Base-by-base conservation (phyloP, 2,113 vertebrate species). In the Oenanthe melanoleuca region DNA sequence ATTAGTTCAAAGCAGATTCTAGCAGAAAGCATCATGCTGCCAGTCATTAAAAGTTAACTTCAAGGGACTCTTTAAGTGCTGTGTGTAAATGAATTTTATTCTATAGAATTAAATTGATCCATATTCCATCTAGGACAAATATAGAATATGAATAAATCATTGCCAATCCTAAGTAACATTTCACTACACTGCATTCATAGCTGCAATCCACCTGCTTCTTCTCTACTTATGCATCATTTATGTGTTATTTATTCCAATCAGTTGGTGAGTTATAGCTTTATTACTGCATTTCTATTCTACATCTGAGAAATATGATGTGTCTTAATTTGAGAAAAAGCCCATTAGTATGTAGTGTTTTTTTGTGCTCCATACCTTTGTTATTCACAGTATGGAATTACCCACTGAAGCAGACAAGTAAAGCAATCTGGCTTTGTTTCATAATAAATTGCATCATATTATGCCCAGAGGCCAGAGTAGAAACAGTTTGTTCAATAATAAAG, bases 241-340 rank as follows among this genome's bases (percentile, higher is more conserved):
- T 92, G 19, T 92, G 50, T 92, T 96, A 91, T 86, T 96, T 97
- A 95, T 95, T 97, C 95, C 91, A 89, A 55, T 82, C 67, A 92
- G 38, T 73, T 69, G 49, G 66, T 89, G 61, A 95, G 14, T 80
- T 96, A 91, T 34, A 86, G 64, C 52, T 88, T 93, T 91, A 88
- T 92, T 93, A 89, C 19, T 64, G 28, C 37, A 71, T 96, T 96
- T 37, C 88, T 88, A 88, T 89, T 95, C 91, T 89, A 80, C 65
- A 40, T 83, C 60, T 86, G 92, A 93, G 80, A 97, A 97, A 89
- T 67, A 77, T 0, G 8, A 82, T 59, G 23, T 47, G n/a, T 50
- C 88, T 96, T 94, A 96, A 97, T 97, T 97, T 92, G 57, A 87
- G 71, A 60, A 92, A 95, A 97, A 96, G 1, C 37, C n/a, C 90